Base-by-base conservation (phyloP, 2,113 vertebrate species). In the Plecotus auritus region DNA sequence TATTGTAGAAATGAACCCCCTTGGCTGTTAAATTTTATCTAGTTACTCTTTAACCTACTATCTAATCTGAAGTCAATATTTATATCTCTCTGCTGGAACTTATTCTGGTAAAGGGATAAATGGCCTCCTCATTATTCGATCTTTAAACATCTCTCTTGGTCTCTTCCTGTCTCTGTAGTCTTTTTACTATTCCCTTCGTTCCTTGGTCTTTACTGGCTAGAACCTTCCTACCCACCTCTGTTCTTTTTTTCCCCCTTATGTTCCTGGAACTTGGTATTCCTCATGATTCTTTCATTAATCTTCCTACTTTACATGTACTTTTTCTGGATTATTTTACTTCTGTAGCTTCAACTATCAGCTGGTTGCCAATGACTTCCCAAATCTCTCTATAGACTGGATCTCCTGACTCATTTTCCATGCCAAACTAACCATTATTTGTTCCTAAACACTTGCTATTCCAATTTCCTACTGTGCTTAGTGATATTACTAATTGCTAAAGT, bases 401-500 rank as follows among this genome's bases (percentile, higher is more conserved):
- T 93, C 59, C 28, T 81, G 66, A 76, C n/a, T 88, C 54, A 73
- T 67, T 91, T 94, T 88, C 66, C 59, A 85, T 74, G 47, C 30
- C 85, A 91, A 93, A 94, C 14, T 37, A 80, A 83, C 26, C 16
- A 51, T 82, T 82, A 73, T 61, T 69, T 89, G 80, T 64, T 40
- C 54, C 37, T 20, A 69, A 73, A 78, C 4, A 81, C 23, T 32
- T 80, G 72, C 23, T 37, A 88, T 45, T 88, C 76, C 35, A 78
- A 86, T 49, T 90, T 87, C 56, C 14, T 77, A 51, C 30, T 8
- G 16, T 74, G 61, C 47, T 78, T 73, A 88, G 35, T 78, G 84
- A 67, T 59, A 72, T 32, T 72, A 91, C n/a, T 78, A 49, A 70
- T 20, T 56, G 72, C 35, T 88, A 2, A 54, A 77, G n/a, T 51